Percentiles rank a stretch among this genome's conserved stretches.
Conservation (phyloP, 2,113 vertebrate genomes). For the Gobiocypris rarus region DNA sequence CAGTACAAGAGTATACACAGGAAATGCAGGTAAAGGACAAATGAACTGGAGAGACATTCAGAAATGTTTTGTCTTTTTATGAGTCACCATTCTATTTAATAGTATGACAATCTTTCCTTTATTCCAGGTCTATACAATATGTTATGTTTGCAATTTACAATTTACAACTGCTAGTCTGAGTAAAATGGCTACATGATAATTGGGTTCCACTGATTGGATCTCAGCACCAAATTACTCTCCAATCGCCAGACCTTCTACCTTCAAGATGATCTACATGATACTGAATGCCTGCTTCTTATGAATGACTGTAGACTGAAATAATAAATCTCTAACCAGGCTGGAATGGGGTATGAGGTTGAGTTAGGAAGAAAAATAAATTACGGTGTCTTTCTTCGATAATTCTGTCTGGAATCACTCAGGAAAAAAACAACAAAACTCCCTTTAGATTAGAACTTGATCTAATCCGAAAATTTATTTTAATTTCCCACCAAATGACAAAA, state of each 20-base stretch:
- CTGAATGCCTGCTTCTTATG: neutral
- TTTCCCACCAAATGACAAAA: neutral
- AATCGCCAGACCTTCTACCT: constrained; percentile 13
- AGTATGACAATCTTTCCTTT: neutral
- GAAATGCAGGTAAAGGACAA: neutral
- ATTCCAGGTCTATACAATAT: neutral
- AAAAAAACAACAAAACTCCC: constrained; percentile 5
- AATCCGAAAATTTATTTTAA: constrained; percentile 7
- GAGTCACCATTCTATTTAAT: neutral
- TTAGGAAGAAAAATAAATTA: neutral
- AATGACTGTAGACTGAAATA: neutral
- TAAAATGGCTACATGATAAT: constrained; percentile 9
- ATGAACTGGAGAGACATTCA: neutral
- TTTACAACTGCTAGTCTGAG: neutral
- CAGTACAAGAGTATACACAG: neutral
- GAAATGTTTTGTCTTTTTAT: neutral
- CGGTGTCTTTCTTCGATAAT: neutral
- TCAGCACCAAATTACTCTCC: neutral
- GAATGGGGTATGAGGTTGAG: neutral
- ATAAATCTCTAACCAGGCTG: neutral
- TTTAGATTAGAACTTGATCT: neutral
- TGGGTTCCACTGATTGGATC: constrained; percentile 1
- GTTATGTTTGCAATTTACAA: neutral
- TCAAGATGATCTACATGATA: neutral
- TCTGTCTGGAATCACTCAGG: constrained; percentile 16